Conservation (phyloP, 30 jellyfish, hydroid and myxozoan species). For the Hydractinia symbiolongicarpus region DNA sequence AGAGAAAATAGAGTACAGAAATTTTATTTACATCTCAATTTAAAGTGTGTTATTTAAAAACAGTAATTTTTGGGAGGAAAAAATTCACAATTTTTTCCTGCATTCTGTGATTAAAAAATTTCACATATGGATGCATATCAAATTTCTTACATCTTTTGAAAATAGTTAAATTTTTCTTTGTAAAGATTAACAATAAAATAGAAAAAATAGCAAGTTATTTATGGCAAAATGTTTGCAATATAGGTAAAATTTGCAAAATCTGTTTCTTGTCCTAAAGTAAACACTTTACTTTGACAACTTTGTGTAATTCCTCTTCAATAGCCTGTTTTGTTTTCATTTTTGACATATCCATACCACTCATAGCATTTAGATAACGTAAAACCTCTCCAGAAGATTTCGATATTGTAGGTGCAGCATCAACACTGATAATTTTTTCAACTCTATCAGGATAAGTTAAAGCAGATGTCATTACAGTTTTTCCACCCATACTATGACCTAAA, state of each 20-base stretch:
- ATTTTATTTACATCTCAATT: not conserved
- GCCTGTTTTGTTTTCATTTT: constrained; percentile 29
- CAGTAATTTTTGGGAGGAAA: too few species aligned
- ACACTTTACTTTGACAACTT: constrained; percentile 44
- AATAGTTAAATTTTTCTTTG: too few species aligned
- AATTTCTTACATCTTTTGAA: too few species aligned
- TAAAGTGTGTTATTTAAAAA: not conserved
- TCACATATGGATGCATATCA: too few species aligned
- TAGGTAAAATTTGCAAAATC: too few species aligned
- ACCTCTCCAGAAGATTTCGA: constrained; percentile 53
- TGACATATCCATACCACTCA: constrained; percentile 47
- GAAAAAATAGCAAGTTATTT: too few species aligned
- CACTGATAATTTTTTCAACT: constrained; percentile 54
- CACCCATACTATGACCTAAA: constrained; percentile 91
- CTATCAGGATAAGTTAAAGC: constrained; percentile 43
- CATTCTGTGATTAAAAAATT: too few species aligned
- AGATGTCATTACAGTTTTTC: constrained; percentile 60
- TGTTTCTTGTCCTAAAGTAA: too few species aligned
- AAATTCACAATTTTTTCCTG: too few species aligned
- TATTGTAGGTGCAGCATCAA: constrained; percentile 66
- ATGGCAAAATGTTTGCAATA: too few species aligned
- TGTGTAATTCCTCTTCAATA: constrained; percentile 38
- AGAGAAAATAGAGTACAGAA: not conserved
- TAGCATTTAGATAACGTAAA: constrained; percentile 49
- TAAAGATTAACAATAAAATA: too few species aligned